Base-by-base conservation (phyloP, 2,797 vertebrate genomes). In the Potorous gilbertii region DNA sequence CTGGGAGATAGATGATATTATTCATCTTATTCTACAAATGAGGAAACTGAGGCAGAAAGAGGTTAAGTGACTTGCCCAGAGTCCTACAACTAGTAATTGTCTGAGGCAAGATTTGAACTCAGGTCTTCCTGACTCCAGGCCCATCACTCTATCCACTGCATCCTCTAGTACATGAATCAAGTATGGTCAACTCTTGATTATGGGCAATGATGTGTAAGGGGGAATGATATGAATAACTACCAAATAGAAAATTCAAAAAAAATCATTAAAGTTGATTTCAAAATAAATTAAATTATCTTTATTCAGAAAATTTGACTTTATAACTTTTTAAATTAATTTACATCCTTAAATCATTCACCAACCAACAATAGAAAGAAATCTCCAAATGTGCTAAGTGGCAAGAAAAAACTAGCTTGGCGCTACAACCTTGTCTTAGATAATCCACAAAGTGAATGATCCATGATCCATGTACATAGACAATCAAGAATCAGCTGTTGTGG, bases 381-480 rank as follows among this genome's bases (percentile, higher is more conserved):
- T 74, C 1, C n/a, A 40, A 29, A 27, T 46, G 9, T 46, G 40
- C 9, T 46, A 24, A 57, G 13, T 31, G 31, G 1, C 29, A 62
- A 81, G 74, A 66, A 66, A 14, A n/a, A n/a, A n/a, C 62, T 34
- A 66, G 4, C 31, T 9, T 81, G 9, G 27, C 94, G 90, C 89
- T 93, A 94, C 96, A 93, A 93, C 90, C 50, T 54, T 57, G 24
- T 94, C 93, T 89, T 54, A 95, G 31, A n/a, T 94, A 95, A 95
- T 55, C 54, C 46, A 95, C 40, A 95, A 95, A 96, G 95, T 95
- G 4, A 31, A 91, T 95, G 92, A 89, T 10, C 90, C 40, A 24
- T 40, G n/a, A 81, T 46, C 8, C 13, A 46, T 1, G 28, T 34
- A 91, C 24, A 81, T n/a, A 95, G 31, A 91, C 56, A 34, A 27